Base-by-base conservation (phyloP, 2,113 vertebrate genomes). In the Notothenia rossii region DNA sequence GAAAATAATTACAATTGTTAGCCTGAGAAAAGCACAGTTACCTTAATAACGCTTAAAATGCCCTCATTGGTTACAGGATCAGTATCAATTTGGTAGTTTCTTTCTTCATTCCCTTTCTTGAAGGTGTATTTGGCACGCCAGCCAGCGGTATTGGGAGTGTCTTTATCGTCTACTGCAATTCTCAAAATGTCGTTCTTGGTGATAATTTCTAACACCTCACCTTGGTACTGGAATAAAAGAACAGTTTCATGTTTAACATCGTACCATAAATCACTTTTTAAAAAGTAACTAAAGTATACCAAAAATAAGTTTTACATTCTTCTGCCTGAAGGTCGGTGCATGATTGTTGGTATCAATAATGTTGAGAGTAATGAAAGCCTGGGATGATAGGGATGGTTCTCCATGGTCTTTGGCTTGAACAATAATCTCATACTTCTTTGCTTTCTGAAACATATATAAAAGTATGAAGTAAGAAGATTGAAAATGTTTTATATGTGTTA, bases 11-110 rank as follows among this genome's bases (percentile, higher is more conserved):
- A 29, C 3, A 1, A 54, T 36, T 77, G 5, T 62, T 13, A 14
- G 17, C 4, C 0, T 45, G 14, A 43, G 2, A 72, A 53, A 45
- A 20, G 18, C 9, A 51, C 6, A 25, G 55, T 73, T 94, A 96
- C 96, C 96, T 97, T 92, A 48, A 95, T 50, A 13, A 97, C 62
- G 12, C 72, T 93, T 45, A 97, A 54, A 59, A 97, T 75, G 1
- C 96, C 97, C 22, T 96, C 94, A 10, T 96, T 97, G 60, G 95
- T 96, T 14, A 75, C 13, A 0, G 93, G 93, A 84, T 98, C 96
- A 0, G 96, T 96, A 55, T 71, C 58, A 29, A 97, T 71, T 61
- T 89, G 72, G 75, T 94, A 97, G 62, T 89, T 88, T 1, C 12
- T 68, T 0, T 91, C 91, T 46, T 96, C 91, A 1, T 96, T 95